Evolutionary conservation across 2,888 invertebrate genomes (phyloP), one percentile per base, ranked within the genome.

Genomic region (Balanococcus diminutus): DNA sequence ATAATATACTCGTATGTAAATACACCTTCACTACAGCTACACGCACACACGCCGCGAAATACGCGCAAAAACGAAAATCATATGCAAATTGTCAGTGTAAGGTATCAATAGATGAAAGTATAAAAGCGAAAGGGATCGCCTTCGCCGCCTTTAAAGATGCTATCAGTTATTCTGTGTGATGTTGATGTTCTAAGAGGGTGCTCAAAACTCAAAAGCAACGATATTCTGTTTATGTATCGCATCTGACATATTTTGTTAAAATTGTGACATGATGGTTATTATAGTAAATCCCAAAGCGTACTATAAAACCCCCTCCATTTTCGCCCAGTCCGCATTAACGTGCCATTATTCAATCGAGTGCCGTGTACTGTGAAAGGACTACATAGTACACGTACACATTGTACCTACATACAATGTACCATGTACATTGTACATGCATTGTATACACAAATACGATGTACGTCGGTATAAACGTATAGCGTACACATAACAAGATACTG

Each of bases 251-350:
- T 83, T 56, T 83, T 56, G 83, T 83, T 83, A 56, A 83, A 83
- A 83, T 83, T 83, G 61, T 83, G 83, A 83, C 83, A 56, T 83
- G 83, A 83, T 83, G 83, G 32, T 83, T 83, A 83, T 83, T 83
- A 56, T 83, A 56, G 22, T 32, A 83, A 81, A 81, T 81, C 81
- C 81, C 81, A 81, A 39, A 25, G 81, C 39, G 81, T 81, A 81
- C 81, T 5, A 81, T 81, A 81, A 81, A 81, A n/a, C n/a, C 81
- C 42, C 81, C 42, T 39, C 81, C 81, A 39, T 42, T 81, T n/a
- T 22, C 81, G 42, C 32, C 9, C 32, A 2, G 32, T 72, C 72
- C 72, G 72, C 72, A 72, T 72, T 72, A 72, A 72, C 72, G 72
- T 32, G 72, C 72, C 32, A 72, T 72, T 72, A 72, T 72, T 72